Conservation (phyloP, 2,797 vertebrate genomes). For the Gallirallus australis region DNA sequence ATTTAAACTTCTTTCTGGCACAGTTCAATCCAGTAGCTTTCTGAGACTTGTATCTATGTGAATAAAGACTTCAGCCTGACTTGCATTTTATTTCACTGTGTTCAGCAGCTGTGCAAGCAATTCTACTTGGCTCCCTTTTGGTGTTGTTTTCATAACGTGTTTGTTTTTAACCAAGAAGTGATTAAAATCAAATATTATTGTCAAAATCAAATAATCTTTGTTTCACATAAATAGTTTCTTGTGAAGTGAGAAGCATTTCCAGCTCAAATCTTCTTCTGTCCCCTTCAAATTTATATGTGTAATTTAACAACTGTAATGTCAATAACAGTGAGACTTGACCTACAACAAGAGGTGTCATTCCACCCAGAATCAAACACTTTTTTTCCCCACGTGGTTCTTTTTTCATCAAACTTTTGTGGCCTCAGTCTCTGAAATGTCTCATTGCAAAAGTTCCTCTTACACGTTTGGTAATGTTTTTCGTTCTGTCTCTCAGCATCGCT, state of each 20-base stretch:
- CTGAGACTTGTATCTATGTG: not conserved
- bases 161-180: not conserved
- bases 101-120: not conserved
- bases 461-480: not conserved
- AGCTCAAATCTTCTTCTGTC: not conserved
- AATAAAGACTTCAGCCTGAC: not conserved
- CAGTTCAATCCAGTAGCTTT: not conserved
- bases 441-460: not conserved
- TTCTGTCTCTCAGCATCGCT: not conserved
- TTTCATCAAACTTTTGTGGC: not conserved
- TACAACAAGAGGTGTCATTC: not conserved
- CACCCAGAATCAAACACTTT: not conserved
- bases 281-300: not conserved
- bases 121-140: not conserved
- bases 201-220: not conserved
- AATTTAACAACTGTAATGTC: not conserved
- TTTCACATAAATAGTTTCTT: not conserved
- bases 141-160: not conserved
- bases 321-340: not conserved
- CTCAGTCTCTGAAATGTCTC: not conserved
- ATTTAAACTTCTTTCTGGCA: not conserved
- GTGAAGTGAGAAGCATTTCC: not conserved
- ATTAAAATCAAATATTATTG: not conserved
- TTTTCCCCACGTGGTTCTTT: not conserved
- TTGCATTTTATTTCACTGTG: not conserved